Evolutionary conservation across 1,140 invertebrate genomes (phyloP).

Genomic region (Calephelis virginiensis): DNA sequence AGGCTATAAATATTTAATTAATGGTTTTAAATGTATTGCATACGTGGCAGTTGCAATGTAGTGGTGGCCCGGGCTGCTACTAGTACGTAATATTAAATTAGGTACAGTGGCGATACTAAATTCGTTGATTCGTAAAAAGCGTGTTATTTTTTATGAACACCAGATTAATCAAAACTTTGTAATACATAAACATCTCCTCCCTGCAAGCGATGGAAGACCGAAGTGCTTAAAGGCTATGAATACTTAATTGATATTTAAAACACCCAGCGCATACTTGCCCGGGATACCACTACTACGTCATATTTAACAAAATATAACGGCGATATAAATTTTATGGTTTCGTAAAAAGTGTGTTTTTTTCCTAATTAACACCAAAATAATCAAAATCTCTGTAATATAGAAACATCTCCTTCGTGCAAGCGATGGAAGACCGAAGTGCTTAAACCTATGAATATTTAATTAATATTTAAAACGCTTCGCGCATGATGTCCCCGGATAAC

Average conservation of each 20-base stretch:
- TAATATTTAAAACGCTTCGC: too few species aligned
- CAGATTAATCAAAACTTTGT: slow-evolving; percentile 34
- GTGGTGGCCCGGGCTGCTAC: too few species aligned
- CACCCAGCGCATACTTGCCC: too few species aligned
- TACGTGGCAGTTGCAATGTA: too few species aligned
- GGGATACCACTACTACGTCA: too few species aligned
- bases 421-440: too few species aligned
- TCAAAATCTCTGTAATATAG: too few species aligned
- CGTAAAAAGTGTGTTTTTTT: slow-evolving; percentile 19
- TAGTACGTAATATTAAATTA: neutral
- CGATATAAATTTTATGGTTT: neutral
- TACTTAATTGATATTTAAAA: slow-evolving; percentile 35
- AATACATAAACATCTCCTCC: slow-evolving; percentile 52
- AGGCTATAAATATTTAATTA: too few species aligned
- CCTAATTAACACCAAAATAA: slow-evolving; percentile 44
- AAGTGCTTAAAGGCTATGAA: slow-evolving; percentile 57
- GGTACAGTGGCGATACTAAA: neutral
- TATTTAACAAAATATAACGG: neutral
- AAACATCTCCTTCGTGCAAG: too few species aligned
- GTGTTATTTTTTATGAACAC: slow-evolving; percentile 37
- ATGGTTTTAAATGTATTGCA: too few species aligned
- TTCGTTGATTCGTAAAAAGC: slow-evolving; percentile 8
- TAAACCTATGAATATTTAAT: neutral
- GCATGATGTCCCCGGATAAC: too few species aligned
- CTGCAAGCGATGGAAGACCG: slow-evolving; percentile 49